phyloP scores from a whole-genome alignment of 2,888 invertebrate genomes.

The Drosophila leonis region DNA sequence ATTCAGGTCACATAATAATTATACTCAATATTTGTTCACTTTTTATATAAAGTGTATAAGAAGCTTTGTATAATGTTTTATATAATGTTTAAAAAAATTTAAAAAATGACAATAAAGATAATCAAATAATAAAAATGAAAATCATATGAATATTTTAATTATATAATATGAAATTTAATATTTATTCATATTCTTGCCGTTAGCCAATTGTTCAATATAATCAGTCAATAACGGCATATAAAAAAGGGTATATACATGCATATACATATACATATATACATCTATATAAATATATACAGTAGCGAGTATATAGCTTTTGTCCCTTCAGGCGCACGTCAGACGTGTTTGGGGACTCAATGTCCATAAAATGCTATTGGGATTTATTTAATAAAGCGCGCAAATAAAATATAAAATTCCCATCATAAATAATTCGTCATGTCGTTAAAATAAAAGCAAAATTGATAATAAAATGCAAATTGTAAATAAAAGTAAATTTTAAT shows the following conservation, averaged over 20 bases:
- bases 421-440: slow-evolving; percentile 67
- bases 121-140: not conserved
- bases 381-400: slow-evolving; percentile 66
- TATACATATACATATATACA: not conserved
- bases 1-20: no score
- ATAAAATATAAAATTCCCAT: slow-evolving; percentile 47
- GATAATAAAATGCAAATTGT: slow-evolving; percentile 70
- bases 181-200: not conserved
- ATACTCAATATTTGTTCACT: no score
- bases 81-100: no score
- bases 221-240: not conserved
- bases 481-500: slow-evolving; percentile 45
- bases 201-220: slow-evolving; percentile 3
- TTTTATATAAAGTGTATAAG: no score
- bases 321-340: slow-evolving; percentile 13
- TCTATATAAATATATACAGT: not conserved
- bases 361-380: slow-evolving; percentile 67
- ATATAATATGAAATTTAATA: slow-evolving; percentile 1
- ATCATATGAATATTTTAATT: not conserved
- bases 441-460: slow-evolving; percentile 60
- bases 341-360: slow-evolving; percentile 44
- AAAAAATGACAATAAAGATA: not conserved
- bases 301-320: not conserved
- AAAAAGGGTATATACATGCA: not conserved
- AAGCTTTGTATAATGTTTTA: no score